A percentile compares a stretch with the other conserved stretches of the same genome.
phyloP scores from a whole-genome alignment of 2,797 vertebrate genomes.

The Oryzias sinensis region DNA sequence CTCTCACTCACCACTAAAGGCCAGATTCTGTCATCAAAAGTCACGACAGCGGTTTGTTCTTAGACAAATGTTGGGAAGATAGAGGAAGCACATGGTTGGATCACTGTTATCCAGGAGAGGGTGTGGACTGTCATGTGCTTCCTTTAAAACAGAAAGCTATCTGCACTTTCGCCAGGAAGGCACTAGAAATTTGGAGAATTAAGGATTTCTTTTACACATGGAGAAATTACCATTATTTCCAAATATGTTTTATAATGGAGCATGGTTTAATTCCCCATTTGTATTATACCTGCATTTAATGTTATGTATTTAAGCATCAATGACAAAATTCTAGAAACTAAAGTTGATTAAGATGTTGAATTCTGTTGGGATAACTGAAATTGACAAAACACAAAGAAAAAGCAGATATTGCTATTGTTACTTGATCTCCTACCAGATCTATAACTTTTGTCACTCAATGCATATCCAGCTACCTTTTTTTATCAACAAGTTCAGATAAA shows the following conservation, averaged over 20 bases:
- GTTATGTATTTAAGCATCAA: too few species aligned
- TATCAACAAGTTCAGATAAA: too few species aligned
- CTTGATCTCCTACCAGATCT: too few species aligned
- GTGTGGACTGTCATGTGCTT: slow-evolving; percentile 20
- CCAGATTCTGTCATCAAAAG: slow-evolving; percentile 3
- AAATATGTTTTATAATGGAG: not conserved
- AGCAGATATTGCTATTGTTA: too few species aligned
- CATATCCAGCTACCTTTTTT: too few species aligned
- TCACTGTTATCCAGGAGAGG: slow-evolving; percentile 10
- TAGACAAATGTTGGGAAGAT: slow-evolving; percentile 4
- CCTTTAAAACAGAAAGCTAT: slow-evolving; percentile 29
- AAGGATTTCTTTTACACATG: not conserved
- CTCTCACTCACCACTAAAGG: not conserved
- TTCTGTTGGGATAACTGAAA: too few species aligned
- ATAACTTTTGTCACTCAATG: too few species aligned
- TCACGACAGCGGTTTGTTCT: slow-evolving; percentile 5
- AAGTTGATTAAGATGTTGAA: too few species aligned
- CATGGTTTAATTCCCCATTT: too few species aligned
- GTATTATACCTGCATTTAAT: too few species aligned
- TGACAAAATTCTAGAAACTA: too few species aligned
- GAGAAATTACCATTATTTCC: slow-evolving; percentile 8
- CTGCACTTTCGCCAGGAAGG: slow-evolving; percentile 11
- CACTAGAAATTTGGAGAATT: slow-evolving; percentile 4
- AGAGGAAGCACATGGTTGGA: slow-evolving; percentile 20
- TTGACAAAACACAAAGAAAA: too few species aligned